Base-by-base conservation (phyloP, 2,888 invertebrate genomes). In the Eristalis intricaria region DNA sequence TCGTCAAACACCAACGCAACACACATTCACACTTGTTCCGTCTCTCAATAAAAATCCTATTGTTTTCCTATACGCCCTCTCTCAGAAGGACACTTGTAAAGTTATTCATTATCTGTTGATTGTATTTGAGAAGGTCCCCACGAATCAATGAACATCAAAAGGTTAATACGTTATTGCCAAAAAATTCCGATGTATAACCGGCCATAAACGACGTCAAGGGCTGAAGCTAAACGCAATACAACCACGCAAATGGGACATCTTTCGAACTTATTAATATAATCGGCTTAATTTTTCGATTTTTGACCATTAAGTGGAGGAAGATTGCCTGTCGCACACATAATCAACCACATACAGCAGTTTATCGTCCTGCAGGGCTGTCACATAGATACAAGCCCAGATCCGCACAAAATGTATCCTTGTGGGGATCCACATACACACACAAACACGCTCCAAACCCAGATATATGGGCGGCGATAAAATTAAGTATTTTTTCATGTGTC, bases 401-500 rank as follows among this genome's bases (percentile, higher is more conserved):
- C 40, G n/a, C 23, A 74, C 56, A 68, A 26, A 68, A n/a, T 1
- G 35, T 35, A 11, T 35, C 35, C 35, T 35, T 35, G 35, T 35
- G 35, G 8, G 40, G 43, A 82, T 56, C 32, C 58, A 82, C 50
- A 69, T 61, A 29, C 5, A 4, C 43, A 15, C 73, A 10, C 29
- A 84, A 63, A 13, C 43, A 84, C 68, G n/a, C n/a, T n/a, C n/a
- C n/a, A n/a, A 69, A 23, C 71, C 70, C 83, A 83, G 74, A 86
- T 83, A 83, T 79, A 83, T 84, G 84, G 63, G 58, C 43, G 63
- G 32, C 84, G 84, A 87, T 87, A 87, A 87, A 87, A 87, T 87
- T 87, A 87, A 87, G 87, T 87, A 87, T 79, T 84, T 79, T 87
- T 87, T 84, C 84, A 84, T 87, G 87, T 87, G 84, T 87, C 87